Evolutionary conservation across 2,797 vertebrate species (phyloP).

Genomic region (Sebastes goodei): DNA sequence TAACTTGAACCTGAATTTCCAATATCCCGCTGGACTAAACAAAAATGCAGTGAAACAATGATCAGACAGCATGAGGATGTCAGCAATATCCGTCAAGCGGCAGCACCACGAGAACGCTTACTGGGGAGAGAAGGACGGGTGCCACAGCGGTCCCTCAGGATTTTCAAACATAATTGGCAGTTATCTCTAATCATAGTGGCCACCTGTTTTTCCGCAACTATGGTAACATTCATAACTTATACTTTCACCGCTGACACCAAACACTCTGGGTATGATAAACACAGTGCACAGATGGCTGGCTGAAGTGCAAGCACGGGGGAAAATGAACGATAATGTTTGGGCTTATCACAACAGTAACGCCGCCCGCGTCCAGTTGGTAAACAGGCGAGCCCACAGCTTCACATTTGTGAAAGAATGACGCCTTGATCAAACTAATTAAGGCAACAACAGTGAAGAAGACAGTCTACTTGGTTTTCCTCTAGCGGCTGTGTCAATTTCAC

Average conservation of each 20-base stretch:
- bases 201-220: slow-evolving; percentile 73
- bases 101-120: slow-evolving; percentile 25
- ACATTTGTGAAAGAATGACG: slow-evolving; percentile 13
- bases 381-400: slow-evolving; percentile 21
- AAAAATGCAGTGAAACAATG: slow-evolving; percentile 36
- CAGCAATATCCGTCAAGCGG: slow-evolving; percentile 45
- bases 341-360: slow-evolving; percentile 21
- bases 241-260: slow-evolving; percentile 59
- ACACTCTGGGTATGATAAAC: slow-evolving; percentile 51
- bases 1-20: slow-evolving; percentile 28
- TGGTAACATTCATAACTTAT: slow-evolving; percentile 69
- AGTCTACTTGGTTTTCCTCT: slow-evolving; percentile 18
- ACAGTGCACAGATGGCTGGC: slow-evolving; percentile 66
- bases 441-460: slow-evolving; percentile 21
- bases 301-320: slow-evolving; percentile 39
- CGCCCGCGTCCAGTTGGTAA: slow-evolving; percentile 40
- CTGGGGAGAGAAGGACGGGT: slow-evolving; percentile 13
- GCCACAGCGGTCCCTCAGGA: slow-evolving; percentile 68
- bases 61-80: slow-evolving; percentile 45
- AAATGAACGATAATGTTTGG: slow-evolving; percentile 47
- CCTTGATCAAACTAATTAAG: slow-evolving; percentile 57
- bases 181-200: slow-evolving; percentile 77
- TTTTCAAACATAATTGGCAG: slow-evolving; percentile 68
- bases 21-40: slow-evolving; percentile 21
- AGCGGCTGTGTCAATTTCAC: slow-evolving; percentile 59